A percentile compares a stretch with the other conserved stretches of the same genome.
These are phyloP conservation scores for Matsumurasca onukii DNA, from an alignment of 1,140 invertebrate genomes.

Conservation along the genomic window DNA sequence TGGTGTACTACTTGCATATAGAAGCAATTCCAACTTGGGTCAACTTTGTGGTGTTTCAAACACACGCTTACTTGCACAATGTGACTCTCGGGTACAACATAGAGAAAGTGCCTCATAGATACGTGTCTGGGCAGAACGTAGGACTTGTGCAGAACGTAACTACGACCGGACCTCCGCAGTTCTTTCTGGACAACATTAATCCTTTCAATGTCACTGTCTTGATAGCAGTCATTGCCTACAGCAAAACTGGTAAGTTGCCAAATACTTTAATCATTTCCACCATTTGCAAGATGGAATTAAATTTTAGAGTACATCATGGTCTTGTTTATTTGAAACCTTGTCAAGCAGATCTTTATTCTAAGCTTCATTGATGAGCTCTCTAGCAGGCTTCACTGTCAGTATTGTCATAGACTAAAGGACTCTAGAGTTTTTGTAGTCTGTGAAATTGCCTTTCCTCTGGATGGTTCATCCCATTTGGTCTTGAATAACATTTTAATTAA, in stretches of 20 bases:
- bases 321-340: no score
- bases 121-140: conserved; percentile 60
- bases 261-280: conserved; percentile 43
- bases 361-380: no score
- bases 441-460: no score
- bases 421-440: no score
- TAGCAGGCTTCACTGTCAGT: no score
- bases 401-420: no score
- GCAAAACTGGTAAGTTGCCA: conserved; percentile 51
- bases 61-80: conserved; percentile 61
- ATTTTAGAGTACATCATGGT: neutral
- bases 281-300: conserved; percentile 4
- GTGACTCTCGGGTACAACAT: conserved; percentile 59
- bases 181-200: conserved; percentile 51
- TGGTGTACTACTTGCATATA: conserved; percentile 2
- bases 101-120: conserved; percentile 42
- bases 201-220: conserved; percentile 49
- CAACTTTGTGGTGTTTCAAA: conserved; percentile 65
- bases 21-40: conserved; percentile 45
- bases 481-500: no score
- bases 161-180: conserved; percentile 31
- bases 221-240: conserved; percentile 57
- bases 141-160: conserved; percentile 54
- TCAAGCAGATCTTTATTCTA: no score
- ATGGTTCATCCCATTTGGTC: no score